Conservation (phyloP, 37 sponge, comb jelly and placozoan genomes). For the Geodia barretti region DNA sequence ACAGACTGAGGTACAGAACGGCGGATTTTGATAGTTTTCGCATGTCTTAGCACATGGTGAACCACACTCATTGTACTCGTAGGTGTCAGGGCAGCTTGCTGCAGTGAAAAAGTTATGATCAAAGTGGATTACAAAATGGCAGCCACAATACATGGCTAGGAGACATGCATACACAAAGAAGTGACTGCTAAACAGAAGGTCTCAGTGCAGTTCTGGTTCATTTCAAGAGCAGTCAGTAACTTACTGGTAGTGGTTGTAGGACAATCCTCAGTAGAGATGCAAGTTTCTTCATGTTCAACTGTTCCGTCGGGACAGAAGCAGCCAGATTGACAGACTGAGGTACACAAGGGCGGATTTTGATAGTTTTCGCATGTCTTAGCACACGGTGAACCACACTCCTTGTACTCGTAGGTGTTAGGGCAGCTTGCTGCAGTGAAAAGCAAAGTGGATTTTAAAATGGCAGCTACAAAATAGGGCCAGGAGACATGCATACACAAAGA, state of each 20-base stretch:
- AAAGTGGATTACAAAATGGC: not conserved
- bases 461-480: too few relatives aligned
- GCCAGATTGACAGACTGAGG: not conserved
- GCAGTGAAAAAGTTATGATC: not conserved
- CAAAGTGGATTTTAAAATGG: too few relatives aligned
- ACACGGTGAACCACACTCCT: slow-evolving; percentile 21
- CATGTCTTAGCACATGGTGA: slow-evolving; percentile 19
- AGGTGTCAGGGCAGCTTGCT: not conserved
- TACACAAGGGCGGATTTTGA: not conserved
- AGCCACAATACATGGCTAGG: too few relatives aligned
- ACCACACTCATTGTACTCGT: slow-evolving; percentile 8
- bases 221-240: too few relatives aligned
- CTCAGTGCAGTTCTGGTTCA: too few relatives aligned
- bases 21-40: slow-evolving; percentile 15
- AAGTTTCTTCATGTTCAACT: not conserved
- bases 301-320: slow-evolving; percentile 30
- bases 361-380: slow-evolving; percentile 17
- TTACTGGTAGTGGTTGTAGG: slow-evolving; percentile 3
- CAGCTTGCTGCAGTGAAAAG: not conserved
- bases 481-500: too few relatives aligned
- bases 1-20: not conserved
- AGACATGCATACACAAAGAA: not conserved
- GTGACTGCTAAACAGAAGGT: slow-evolving; percentile 11
- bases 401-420: not conserved
- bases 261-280: not conserved